Evolutionary conservation across 2,797 vertebrate species (phyloP).

Genomic region (Myotis myotis): DNA sequence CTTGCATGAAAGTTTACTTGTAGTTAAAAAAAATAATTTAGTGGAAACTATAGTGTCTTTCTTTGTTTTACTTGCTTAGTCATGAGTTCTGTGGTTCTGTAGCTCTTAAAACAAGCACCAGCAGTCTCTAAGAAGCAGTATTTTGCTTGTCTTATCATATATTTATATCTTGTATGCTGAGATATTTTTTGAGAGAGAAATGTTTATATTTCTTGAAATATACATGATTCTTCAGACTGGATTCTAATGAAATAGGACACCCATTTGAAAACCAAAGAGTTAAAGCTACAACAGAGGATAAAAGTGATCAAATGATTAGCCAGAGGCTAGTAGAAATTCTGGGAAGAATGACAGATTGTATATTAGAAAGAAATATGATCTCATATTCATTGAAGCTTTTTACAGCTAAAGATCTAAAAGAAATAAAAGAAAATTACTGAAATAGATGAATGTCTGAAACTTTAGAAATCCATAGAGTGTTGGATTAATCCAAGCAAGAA

Average conservation of each 20-base stretch:
- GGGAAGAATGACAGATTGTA: conserved; percentile 83
- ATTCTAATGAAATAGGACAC: conserved; percentile 83
- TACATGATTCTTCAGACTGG: conserved; percentile 72
- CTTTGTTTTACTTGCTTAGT: conserved; percentile 50
- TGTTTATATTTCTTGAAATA: conserved; percentile 72
- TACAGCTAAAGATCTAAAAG: conserved; percentile 75
- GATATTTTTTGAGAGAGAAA: conserved; percentile 40
- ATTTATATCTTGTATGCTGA: conserved; percentile 48
- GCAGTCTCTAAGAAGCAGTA: conserved; percentile 38
- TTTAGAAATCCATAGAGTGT: conserved; percentile 55
- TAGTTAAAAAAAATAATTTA: conserved; percentile 61
- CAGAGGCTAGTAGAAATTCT: conserved; percentile 84
- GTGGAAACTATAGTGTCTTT: not conserved
- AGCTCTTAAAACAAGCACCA: conserved; percentile 60
- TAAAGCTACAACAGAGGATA: conserved; percentile 79
- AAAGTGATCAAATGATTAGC: conserved; percentile 84
- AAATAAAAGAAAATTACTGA: conserved; percentile 75
- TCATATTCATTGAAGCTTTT: conserved; percentile 82
- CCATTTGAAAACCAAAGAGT: conserved; percentile 81
- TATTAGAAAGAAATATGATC: conserved; percentile 84
- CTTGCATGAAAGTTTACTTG: conserved; percentile 54
- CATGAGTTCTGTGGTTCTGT: conserved; percentile 55
- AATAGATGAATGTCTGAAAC: conserved; percentile 74
- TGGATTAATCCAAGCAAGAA: conserved; percentile 58
- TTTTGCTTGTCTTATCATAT: conserved; percentile 58